Base-by-base conservation (phyloP, 2,113 vertebrate species). In the Cercopithecus mona region DNA sequence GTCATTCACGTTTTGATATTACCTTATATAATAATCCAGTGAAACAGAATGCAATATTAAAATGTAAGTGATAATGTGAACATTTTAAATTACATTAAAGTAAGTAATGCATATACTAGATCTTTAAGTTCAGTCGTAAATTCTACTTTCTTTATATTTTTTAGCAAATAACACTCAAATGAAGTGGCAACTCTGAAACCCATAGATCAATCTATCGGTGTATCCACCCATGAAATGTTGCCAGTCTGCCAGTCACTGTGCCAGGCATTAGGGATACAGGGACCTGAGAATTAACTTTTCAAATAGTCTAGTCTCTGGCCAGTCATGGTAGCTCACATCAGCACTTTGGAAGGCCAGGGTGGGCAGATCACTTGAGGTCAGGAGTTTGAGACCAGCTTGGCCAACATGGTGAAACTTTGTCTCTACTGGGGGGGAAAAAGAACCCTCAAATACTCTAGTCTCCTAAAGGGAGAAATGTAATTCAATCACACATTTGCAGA, bases 1-100 rank as follows among this genome's bases (percentile, higher is more conserved):
- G 38, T 55, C 84, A 55, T 18, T 84, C 64, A 61, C 14, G 4
- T 72, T 96, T 45, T 35, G n/a, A 27, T 40, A 14, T 14, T n/a
- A 43, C 5, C 48, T 86, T 85, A 11, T 10, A 45, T 38, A 57
- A 73, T 64, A 92, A 72, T 18, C 79, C 68, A 73, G 38, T 50
- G 40, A 90, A 38, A 20, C 9, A n/a, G 20, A 96, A 18, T 83
- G 25, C 12, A 43, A 8, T 76, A 40, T 64, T 90, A 66, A 92
- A 93, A 79, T 84, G 92, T 86, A 81, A 43, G 55, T 78, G 70
- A 80, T 48, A 50, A 87, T 57, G 59, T 86, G 35, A 82, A 61
- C 70, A 84, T 93, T 97, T 84, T 84, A 95, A 93, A 70, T 96
- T 92, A 88, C 52, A 75, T 96, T n/a, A 87, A 91, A 89, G 68